These are phyloP conservation scores for Sterrhoptilus dennistouni DNA, from an alignment of 2,113 vertebrate genomes.

Conservation along the genomic window DNA sequence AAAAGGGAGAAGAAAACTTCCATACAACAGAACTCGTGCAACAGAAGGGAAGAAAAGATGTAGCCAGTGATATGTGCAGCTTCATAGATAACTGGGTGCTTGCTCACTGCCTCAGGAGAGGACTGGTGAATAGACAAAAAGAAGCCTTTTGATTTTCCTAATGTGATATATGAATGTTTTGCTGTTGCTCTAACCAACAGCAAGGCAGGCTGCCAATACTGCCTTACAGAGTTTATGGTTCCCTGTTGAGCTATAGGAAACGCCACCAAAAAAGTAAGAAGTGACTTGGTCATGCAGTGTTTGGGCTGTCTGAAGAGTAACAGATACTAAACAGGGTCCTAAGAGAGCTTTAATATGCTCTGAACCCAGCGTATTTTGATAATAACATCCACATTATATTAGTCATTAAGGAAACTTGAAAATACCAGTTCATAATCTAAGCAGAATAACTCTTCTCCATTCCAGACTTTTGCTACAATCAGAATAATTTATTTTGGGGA, in stretches of 20 bases:
- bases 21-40: not conserved
- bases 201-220: not conserved
- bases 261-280: not conserved
- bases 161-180: not conserved
- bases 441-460: constrained; percentile 19
- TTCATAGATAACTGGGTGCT: not conserved
- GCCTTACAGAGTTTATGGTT: not conserved
- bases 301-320: not conserved
- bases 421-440: constrained; percentile 51
- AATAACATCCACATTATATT: constrained; percentile 38
- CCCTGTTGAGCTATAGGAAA: not conserved
- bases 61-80: not conserved
- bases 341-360: constrained; percentile 1
- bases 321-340: not conserved
- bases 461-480: constrained; percentile 22
- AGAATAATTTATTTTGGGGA: constrained; percentile 46
- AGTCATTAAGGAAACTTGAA: constrained; percentile 51
- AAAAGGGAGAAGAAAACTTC: not conserved
- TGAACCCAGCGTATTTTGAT: constrained; percentile 18
- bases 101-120: not conserved
- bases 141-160: not conserved
- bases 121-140: not conserved
- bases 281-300: not conserved
- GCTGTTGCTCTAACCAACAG: not conserved
- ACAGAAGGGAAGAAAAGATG: not conserved